phyloP scores from a whole-genome alignment of 1,140 invertebrate genomes.

The Ganaspis sp. region DNA sequence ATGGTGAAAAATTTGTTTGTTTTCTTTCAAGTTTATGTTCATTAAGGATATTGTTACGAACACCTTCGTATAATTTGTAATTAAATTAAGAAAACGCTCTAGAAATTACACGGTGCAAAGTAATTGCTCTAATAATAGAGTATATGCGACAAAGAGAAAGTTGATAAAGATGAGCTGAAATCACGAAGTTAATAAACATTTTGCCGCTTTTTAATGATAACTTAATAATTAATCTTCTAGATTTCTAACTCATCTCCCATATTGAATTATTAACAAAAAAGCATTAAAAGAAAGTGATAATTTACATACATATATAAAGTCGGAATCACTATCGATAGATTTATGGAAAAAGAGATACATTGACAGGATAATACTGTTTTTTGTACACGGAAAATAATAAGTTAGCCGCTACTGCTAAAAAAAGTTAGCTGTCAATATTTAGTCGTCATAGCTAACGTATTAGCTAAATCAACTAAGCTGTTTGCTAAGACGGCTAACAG shows the following conservation, averaged over 20 bases:
- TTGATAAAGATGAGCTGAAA: constrained; percentile 9
- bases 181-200: constrained; percentile 15
- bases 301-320: neutral
- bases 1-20: neutral
- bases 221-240: neutral
- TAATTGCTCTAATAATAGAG: constrained; percentile 5
- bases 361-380: no score
- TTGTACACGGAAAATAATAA: no score
- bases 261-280: neutral
- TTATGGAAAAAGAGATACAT: no score
- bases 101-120: neutral
- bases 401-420: no score
- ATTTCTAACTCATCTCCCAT: neutral
- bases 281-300: neutral
- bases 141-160: constrained; percentile 1
- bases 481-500: no score
- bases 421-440: no score
- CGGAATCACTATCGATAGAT: no score
- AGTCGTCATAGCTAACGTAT: no score
- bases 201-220: neutral
- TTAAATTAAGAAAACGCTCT: neutral
- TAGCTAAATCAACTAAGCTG: no score
- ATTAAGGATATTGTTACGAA: neutral
- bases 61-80: neutral
- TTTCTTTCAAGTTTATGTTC: neutral